phyloP scores from a whole-genome alignment of 2,888 invertebrate species.

The Himalopsyche japonica region DNA sequence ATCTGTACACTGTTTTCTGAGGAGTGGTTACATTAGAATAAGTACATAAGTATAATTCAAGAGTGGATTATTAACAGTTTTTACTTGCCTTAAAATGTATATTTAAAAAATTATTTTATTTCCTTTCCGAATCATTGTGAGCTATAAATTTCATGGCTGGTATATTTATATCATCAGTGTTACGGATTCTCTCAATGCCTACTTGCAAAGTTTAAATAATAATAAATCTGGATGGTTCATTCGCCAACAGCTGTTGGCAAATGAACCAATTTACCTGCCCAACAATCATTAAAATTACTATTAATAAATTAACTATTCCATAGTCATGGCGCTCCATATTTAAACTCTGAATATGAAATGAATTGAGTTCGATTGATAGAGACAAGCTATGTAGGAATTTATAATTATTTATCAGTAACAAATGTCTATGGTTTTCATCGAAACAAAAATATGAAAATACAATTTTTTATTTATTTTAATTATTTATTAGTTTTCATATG shows the following conservation, averaged over 20 bases:
- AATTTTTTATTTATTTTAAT: not conserved
- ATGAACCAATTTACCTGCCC: not conserved
- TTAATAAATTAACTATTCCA: not conserved
- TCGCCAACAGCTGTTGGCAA: not conserved
- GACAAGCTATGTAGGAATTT: not conserved
- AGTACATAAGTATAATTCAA: too few relatives aligned
- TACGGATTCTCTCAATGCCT: too few relatives aligned
- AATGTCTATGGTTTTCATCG: not conserved
- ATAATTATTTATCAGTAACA: not conserved
- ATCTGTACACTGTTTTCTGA: too few relatives aligned
- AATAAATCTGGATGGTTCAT: not conserved
- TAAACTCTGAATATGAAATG: not conserved
- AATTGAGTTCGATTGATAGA: not conserved
- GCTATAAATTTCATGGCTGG: too few relatives aligned
- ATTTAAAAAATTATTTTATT: too few relatives aligned
- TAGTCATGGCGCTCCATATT: not conserved
- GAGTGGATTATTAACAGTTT: too few relatives aligned
- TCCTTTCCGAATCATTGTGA: too few relatives aligned
- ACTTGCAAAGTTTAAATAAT: too few relatives aligned
- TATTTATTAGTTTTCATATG: not conserved
- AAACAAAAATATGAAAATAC: not conserved
- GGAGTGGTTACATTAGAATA: too few relatives aligned
- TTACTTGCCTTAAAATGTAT: too few relatives aligned
- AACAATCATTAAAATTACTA: not conserved
- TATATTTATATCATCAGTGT: too few relatives aligned